Evolutionary conservation across 2,797 vertebrate genomes (phyloP).

Genomic region (Denticeps clupeoides): DNA sequence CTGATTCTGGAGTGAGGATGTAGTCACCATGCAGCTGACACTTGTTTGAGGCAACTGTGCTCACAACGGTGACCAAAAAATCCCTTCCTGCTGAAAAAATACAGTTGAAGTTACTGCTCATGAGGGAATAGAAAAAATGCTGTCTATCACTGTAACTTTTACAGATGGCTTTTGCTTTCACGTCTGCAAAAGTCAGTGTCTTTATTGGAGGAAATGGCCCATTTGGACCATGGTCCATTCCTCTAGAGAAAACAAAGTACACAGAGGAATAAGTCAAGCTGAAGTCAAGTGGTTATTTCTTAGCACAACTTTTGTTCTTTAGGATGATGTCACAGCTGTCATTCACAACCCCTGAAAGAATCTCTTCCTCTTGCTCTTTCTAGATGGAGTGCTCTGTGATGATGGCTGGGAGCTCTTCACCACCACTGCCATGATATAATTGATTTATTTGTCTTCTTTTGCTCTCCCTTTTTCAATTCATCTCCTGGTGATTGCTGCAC

Average conservation of each 20-base stretch:
- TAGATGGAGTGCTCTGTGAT: slow-evolving; percentile 1
- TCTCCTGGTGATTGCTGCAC: slow-evolving; percentile 3
- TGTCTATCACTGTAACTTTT: too few relatives aligned
- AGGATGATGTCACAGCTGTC: slow-evolving; percentile 21
- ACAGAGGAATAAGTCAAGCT: too few relatives aligned
- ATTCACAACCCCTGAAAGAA: slow-evolving; percentile 14
- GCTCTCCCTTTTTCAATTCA: slow-evolving; percentile 1
- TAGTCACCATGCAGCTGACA: slow-evolving; percentile 26
- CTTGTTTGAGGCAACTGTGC: slow-evolving; percentile 15
- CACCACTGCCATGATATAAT: slow-evolving; percentile 8
- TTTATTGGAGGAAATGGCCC: too few relatives aligned
- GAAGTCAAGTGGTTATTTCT: slow-evolving; percentile 7
- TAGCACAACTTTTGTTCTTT: slow-evolving; percentile 22
- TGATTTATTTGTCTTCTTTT: slow-evolving; percentile 18
- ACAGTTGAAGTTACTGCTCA: neutral
- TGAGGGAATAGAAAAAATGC: too few relatives aligned
- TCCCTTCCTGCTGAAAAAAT: slow-evolving; percentile 16
- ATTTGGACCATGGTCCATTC: too few relatives aligned
- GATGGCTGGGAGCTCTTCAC: slow-evolving; percentile 12
- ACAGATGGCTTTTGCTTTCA: too few relatives aligned
- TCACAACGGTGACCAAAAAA: slow-evolving; percentile 20
- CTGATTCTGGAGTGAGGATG: slow-evolving; percentile 32
- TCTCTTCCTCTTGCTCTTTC: slow-evolving; percentile 11
- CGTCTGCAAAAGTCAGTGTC: too few relatives aligned
- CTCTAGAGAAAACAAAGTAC: slow-evolving; percentile 16